Evolutionary conservation across 2,113 vertebrate genomes (phyloP).

Genomic region (Circaetus gallicus): DNA sequence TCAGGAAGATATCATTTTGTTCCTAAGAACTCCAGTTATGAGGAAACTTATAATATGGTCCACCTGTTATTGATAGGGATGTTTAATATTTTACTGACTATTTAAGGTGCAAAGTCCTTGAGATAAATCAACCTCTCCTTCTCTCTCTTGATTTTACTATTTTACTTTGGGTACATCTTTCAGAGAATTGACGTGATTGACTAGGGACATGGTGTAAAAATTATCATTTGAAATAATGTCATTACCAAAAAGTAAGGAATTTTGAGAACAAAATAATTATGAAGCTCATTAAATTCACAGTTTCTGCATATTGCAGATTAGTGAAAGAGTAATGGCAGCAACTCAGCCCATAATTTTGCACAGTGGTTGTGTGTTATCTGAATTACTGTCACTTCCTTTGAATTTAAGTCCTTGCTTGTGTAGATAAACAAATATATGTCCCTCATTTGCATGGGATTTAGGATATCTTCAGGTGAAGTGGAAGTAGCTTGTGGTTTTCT

Average conservation of each 20-base stretch:
- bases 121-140: conserved; percentile 49
- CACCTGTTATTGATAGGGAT: conserved; percentile 47
- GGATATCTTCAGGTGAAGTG: background rate
- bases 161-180: background rate
- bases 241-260: conserved; percentile 32
- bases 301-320: conserved; percentile 47
- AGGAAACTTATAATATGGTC: conserved; percentile 31
- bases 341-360: conserved; percentile 33
- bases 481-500: background rate
- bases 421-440: conserved; percentile 43
- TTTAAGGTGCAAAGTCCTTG: conserved; percentile 53
- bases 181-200: conserved; percentile 3
- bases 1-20: conserved; percentile 39
- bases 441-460: conserved; percentile 22
- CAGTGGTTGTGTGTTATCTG: conserved; percentile 14
- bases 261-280: conserved; percentile 45
- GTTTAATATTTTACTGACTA: conserved; percentile 61
- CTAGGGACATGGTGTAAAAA: conserved; percentile 11
- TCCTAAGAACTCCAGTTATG: conserved; percentile 23
- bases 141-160: background rate
- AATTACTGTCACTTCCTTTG: conserved; percentile 21
- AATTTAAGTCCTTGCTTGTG: conserved; percentile 15
- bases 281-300: conserved; percentile 44
- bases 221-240: conserved; percentile 22
- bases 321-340: conserved; percentile 45